A percentile compares a stretch with the other conserved stretches of the same genome.
Evolutionary conservation across 2,888 invertebrate species (phyloP).

Genomic region (Venusia cambrica): DNA sequence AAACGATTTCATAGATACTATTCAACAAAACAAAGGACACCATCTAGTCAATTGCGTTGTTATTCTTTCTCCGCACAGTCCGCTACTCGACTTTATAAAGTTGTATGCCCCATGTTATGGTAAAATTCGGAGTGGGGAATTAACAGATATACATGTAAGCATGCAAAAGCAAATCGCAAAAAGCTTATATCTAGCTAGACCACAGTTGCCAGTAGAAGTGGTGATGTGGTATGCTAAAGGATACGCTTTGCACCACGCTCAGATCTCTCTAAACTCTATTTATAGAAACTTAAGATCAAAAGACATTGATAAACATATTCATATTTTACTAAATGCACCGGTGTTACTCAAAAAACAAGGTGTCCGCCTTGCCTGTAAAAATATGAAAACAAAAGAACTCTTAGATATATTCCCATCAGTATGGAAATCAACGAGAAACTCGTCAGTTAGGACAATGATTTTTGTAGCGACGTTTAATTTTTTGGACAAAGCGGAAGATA

Average conservation of each 20-base stretch:
- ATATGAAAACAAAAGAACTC: conserved; percentile 38
- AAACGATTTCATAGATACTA: conserved; percentile 30
- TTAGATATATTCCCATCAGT: conserved; percentile 38
- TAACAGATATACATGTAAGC: conserved; percentile 42
- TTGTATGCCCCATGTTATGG: conserved; percentile 44
- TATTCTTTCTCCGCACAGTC: conserved; percentile 35
- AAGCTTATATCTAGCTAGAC: conserved; percentile 55
- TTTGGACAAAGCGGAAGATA: conserved; percentile 5
- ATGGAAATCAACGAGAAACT: conserved; percentile 44
- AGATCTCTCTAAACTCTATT: conserved; percentile 52
- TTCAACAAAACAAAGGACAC: conserved; percentile 36
- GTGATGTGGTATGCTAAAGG: conserved; percentile 53
- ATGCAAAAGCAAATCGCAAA: conserved; percentile 51
- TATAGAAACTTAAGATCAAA: conserved; percentile 44
- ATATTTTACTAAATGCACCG: conserved; percentile 44
- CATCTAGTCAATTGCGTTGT: conserved; percentile 45
- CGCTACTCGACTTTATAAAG: conserved; percentile 39
- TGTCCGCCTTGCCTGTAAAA: conserved; percentile 46
- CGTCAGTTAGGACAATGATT: conserved; percentile 38
- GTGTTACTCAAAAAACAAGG: conserved; percentile 60
- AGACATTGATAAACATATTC: conserved; percentile 36
- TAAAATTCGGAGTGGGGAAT: conserved; percentile 48
- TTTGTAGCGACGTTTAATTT: conserved; percentile 10
- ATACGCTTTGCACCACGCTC: conserved; percentile 52
- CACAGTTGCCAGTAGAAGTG: conserved; percentile 44